Evolutionary conservation across 2,888 invertebrate genomes (phyloP), one percentile per base, ranked within the genome.

Genomic region (Trichopoda pennipes): DNA sequence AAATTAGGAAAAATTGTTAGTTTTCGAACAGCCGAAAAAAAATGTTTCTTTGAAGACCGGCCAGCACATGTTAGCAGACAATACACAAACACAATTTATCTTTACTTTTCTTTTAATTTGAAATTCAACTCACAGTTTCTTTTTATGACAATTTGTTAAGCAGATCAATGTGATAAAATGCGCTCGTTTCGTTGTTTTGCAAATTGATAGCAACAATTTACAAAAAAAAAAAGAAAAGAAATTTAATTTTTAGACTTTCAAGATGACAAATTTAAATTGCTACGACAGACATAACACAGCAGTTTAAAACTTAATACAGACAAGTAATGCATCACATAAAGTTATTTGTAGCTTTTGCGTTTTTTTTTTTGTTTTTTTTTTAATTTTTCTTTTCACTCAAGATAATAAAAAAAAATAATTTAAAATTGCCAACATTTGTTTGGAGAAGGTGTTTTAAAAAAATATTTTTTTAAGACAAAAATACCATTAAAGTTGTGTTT

Each of bases 121-220:
- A 49, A 53, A 17, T 35, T 38, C 35, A 68, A 63, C 53, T 28
- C 16, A 56, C 35, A 64, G n/a, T 66, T 66, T 51, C 4, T 32
- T 60, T 21, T 19, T 47, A 21, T 56, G 61, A 49, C 66, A 61
- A 79, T 61, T 55, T 55, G 47, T 53, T 70, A 79, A 75, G 72
- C 79, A 79, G 79, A 82, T 82, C 82, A 82, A 79, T 82, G 82
- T 73, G 82, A 64, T 77, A 61, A 19, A 47, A 68, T 10, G 28
- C 16, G 35, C 4, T 2, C 49, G 35, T 6, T 23, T 68, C 53
- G 38, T 38, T 64, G 17, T 19, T 60, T 66, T 60, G 56, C 64
- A 74, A 79, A 56, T 63, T 73, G 17, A 56, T 47, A 56, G 19
- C 47, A 61, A 68, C 4, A 68, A 53, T 61, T 72, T n/a, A n/a